Percentiles rank a stretch among this genome's conserved stretches.
phyloP scores from a whole-genome alignment of 2,113 vertebrate species.

The Saguinus midas region DNA sequence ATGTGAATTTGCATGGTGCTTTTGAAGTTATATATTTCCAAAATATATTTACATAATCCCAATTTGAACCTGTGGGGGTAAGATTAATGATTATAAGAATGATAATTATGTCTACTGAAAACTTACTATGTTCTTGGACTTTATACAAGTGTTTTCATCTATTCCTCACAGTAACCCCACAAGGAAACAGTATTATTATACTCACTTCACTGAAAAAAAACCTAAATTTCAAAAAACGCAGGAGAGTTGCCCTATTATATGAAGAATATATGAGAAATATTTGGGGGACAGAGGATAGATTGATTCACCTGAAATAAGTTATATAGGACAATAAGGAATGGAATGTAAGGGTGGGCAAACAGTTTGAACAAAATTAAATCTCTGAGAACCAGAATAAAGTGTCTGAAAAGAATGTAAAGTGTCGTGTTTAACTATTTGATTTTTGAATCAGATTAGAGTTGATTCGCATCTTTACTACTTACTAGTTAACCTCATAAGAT shows the following conservation, averaged over 20 bases:
- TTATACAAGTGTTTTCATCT: neutral
- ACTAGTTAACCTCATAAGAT: neutral
- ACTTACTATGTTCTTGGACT: neutral
- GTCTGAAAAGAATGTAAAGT: neutral
- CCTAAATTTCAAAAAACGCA: neutral
- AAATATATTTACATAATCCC: neutral
- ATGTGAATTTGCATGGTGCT: neutral
- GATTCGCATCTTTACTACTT: neutral
- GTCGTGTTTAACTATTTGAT: neutral
- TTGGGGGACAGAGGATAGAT: neutral
- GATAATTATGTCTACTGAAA: neutral
- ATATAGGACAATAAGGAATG: neutral
- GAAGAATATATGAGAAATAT: neutral
- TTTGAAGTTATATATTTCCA: neutral
- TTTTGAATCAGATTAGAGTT: neutral
- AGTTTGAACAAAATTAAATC: neutral
- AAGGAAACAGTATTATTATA: neutral
- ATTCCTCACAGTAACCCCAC: neutral
- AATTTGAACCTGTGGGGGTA: neutral
- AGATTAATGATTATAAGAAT: neutral
- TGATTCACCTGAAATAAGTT: neutral
- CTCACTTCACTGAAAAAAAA: neutral
- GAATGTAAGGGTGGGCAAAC: neutral
- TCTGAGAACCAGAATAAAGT: neutral
- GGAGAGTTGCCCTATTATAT: neutral